These are phyloP conservation scores for Podarcis muralis DNA, from an alignment of 2,113 vertebrate species.

Conservation along the genomic window DNA sequence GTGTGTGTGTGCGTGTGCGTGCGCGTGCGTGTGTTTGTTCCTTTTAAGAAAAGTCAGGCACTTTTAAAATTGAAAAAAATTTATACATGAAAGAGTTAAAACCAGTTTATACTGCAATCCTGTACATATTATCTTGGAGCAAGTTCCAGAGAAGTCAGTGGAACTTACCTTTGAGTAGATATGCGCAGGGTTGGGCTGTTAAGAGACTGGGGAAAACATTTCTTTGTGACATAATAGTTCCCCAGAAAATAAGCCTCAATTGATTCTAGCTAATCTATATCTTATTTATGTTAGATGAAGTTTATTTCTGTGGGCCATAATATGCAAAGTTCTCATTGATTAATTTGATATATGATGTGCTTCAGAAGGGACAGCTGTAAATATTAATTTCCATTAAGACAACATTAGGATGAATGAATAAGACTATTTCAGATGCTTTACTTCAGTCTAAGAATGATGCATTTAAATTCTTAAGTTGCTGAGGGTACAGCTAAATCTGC, in stretches of 20 bases:
- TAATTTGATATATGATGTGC: constrained; percentile 37
- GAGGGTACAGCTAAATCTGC: neutral
- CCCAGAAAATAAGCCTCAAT: neutral
- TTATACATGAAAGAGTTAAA: neutral
- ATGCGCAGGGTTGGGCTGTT: neutral
- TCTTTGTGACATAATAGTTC: neutral
- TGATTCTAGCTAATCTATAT: neutral
- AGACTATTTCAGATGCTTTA: constrained; percentile 32
- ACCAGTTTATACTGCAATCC: neutral
- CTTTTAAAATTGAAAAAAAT: neutral
- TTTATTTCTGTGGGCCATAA: neutral
- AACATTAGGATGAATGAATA: constrained; percentile 34
- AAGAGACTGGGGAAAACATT: neutral
- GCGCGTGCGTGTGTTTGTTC: no score
- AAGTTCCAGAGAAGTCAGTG: neutral
- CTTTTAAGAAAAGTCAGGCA: neutral
- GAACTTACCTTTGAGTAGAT: neutral
- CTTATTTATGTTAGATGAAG: constrained; percentile 26
- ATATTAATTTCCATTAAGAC: constrained; percentile 46
- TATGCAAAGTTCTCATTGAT: constrained; percentile 39
- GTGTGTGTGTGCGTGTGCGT: no score
- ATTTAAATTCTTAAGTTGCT: constrained; percentile 4
- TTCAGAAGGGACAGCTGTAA: constrained; percentile 52
- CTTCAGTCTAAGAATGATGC: constrained; percentile 19
- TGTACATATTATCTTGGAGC: neutral